Conservation (phyloP, 2,888 invertebrate species). For the Exephanes ischioxanthus region DNA sequence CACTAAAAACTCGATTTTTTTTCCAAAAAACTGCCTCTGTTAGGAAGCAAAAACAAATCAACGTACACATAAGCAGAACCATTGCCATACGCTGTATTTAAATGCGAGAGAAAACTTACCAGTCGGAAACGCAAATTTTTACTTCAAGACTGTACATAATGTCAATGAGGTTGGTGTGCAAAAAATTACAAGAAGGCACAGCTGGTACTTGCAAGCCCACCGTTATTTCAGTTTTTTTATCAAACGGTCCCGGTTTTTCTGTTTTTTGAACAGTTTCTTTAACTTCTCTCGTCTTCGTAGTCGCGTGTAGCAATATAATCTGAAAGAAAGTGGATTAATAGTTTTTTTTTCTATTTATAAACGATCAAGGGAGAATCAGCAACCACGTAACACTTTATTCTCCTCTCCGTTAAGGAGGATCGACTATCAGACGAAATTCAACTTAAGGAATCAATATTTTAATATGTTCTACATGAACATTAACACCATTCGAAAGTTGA, state of each 20-base stretch:
- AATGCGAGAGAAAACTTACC: constrained; percentile 46
- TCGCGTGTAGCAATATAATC: constrained; percentile 87
- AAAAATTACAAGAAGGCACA: constrained; percentile 74
- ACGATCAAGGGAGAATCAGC: constrained; percentile 8
- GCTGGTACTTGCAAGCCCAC: constrained; percentile 84
- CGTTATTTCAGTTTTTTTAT: constrained; percentile 87
- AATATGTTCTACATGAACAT: no score
- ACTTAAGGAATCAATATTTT: no score
- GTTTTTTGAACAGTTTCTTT: constrained; percentile 87
- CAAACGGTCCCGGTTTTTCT: constrained; percentile 87
- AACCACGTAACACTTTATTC: background rate
- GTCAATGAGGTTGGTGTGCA: constrained; percentile 76
- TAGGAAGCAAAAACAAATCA: background rate
- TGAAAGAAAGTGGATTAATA: constrained; percentile 79
- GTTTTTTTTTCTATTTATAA: background rate
- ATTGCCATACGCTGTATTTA: background rate
- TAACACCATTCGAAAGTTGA: no score
- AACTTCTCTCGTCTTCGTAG: constrained; percentile 85
- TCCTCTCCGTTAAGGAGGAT: no score
- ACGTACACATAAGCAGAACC: background rate
- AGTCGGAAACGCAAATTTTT: constrained; percentile 55
- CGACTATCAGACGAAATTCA: no score
- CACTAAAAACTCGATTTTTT: no score
- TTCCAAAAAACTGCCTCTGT: no score
- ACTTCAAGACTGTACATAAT: constrained; percentile 74